These are phyloP conservation scores for Actias luna DNA, from an alignment of 2,888 invertebrate species.

Conservation along the genomic window DNA sequence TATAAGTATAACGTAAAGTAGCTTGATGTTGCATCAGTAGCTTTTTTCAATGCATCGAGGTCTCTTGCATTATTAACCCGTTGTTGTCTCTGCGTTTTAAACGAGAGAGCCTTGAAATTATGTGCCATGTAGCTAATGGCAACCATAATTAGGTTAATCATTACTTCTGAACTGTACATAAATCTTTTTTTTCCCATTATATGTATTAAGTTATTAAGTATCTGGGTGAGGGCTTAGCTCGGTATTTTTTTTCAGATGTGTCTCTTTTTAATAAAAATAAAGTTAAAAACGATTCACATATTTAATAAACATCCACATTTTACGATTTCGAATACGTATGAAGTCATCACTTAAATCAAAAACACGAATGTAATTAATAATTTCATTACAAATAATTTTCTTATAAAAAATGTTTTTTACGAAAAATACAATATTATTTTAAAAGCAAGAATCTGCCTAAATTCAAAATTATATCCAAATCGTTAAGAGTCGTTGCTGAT, in stretches of 20 bases:
- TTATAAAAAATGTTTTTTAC: too few relatives aligned
- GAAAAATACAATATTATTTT: too few relatives aligned
- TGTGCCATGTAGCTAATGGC: neutral
- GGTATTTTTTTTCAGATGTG: too few relatives aligned
- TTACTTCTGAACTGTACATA: neutral
- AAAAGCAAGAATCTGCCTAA: neutral
- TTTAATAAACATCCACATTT: too few relatives aligned
- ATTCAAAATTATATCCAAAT: neutral
- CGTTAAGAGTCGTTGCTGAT: too few relatives aligned
- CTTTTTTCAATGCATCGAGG: slow-evolving; percentile 16
- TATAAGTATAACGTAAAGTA: slow-evolving; percentile 1
- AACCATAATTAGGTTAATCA: neutral
- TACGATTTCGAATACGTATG: too few relatives aligned
- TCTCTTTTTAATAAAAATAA: too few relatives aligned
- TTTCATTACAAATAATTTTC: too few relatives aligned
- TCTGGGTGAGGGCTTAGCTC: too few relatives aligned
- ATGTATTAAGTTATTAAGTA: neutral
- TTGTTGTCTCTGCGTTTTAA: slow-evolving; percentile 18
- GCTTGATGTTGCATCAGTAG: slow-evolving; percentile 16
- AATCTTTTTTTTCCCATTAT: neutral
- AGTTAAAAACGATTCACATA: too few relatives aligned
- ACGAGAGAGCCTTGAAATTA: slow-evolving; percentile 10
- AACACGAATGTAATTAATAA: too few relatives aligned
- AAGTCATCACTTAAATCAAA: too few relatives aligned
- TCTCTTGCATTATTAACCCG: slow-evolving; percentile 19